Base-by-base conservation (phyloP, 92 coral and sea anemone species). In the Porites lobata region DNA sequence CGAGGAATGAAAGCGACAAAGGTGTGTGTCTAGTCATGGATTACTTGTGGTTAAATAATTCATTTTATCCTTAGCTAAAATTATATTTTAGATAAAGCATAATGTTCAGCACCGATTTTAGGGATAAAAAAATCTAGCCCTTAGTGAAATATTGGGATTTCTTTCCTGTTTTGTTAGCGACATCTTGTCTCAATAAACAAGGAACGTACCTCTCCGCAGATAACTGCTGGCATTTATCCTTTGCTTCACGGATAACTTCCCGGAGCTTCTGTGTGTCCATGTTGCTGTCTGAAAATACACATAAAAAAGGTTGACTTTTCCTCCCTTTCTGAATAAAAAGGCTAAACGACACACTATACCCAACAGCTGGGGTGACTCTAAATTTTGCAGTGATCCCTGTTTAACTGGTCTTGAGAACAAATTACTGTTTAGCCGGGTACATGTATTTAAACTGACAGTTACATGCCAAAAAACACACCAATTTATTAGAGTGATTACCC, bases 251-350 rank as follows among this genome's bases (percentile, higher is more conserved):
- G 9, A 62, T 62, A 3, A 7, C 67, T 62, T 62, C 67, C 19
- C 67, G 67, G 67, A 62, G 67, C 67, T 62, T 62, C 15, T 62
- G 67, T 62, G 67, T 62, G 67, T 62, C 67, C 3, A 62, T 62
- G 67, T 62, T 62, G 67, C 9, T 62, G 67, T 62, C 67, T 62
- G 67, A 62, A 62, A 62, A 62, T 7, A 62, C 67, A 62, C 9
- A 62, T 3, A 62, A 62, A 62, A 62, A 62, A 62, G 67, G 67
- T 62, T 62, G 12, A 62, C 29, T 19, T 62, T 62, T 62, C 67
- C 67, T 62, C 67, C 67, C 9, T 3, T 3, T 62, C 9, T 3
- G 67, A 62, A 62, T 3, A 62, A 62, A 7, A 62, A 62, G 67
- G 67, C 67, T 62, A 62, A 62, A 62, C 9, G 67, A 62, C 67